Evolutionary conservation across 2,113 vertebrate genomes (phyloP), one percentile per base, ranked within the genome.

Genomic region (Pterocles orientalis): DNA sequence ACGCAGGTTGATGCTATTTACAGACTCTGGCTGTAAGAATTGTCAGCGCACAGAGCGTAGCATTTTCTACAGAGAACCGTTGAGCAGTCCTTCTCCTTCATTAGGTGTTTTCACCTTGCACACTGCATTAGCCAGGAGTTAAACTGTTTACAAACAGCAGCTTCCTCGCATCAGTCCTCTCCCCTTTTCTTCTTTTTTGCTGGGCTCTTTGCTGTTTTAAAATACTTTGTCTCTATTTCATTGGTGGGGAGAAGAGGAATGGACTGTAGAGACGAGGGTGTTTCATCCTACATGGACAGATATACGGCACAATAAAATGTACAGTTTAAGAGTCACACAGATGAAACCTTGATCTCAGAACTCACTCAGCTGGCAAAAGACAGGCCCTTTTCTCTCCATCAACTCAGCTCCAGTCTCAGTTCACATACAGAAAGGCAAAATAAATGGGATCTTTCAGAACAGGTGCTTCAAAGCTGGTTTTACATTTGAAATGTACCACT

Each of bases 351-450:
- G 28, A 76, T 88, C 23, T 41, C 26, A 61, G 82, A 92, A 28
- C 31, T 96, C 28, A 61, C 36, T 88, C 53, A 92, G 45, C 24
- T 93, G 71, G 90, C 71, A 88, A 80, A 94, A 94, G 54, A 61
- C 53, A 91, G 91, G 33, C 29, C 45, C 54, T 88, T 88, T 90
- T 50, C 56, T 80, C 78, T 92, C 88, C 36, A 28, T 57, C 73
- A 84, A 19, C 56, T 82, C 28, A 20, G 8, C 11, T 51, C 53
- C 34, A 62, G 66, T 48, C 70, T 79, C 78, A 47, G 43, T 71
- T 89, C 33, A 50, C n/a, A 85, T 31, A n/a, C 65, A 53, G 54
- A 64, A 91, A 85, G 91, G 73, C 39, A 43, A 80, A 91, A 87
- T 76, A 90, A 95, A 89, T 57, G 28, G 23, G 10, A 3, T 68